Percentiles rank a stretch among this genome's conserved stretches.
These are phyloP conservation scores for Alectura lathami DNA, from an alignment of 2,113 vertebrate species.

Conservation along the genomic window DNA sequence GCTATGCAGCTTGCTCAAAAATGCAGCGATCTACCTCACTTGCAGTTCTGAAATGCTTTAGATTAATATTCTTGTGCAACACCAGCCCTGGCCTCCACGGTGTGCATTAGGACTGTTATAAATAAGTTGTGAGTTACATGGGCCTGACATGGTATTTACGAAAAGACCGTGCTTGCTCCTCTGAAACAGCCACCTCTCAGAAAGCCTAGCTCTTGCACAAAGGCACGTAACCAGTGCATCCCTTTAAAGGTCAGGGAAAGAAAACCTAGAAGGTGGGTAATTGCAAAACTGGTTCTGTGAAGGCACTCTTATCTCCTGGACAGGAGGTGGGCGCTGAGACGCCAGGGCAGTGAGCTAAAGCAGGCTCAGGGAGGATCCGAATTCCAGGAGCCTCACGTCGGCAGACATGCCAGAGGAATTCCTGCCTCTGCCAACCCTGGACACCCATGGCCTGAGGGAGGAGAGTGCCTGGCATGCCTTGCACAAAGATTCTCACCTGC, in stretches of 20 bases:
- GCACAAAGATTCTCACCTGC: background rate
- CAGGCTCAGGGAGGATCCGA: slow-evolving; percentile 41
- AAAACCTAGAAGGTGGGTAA: slow-evolving; percentile 51
- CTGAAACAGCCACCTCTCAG: slow-evolving; percentile 42
- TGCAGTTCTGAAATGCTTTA: slow-evolving; percentile 3
- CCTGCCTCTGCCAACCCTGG: background rate
- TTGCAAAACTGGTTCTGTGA: slow-evolving; percentile 58
- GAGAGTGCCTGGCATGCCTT: background rate
- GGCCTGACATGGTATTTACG: slow-evolving; percentile 53
- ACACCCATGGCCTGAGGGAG: background rate
- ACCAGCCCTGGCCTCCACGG: background rate
- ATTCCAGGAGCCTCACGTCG: slow-evolving; percentile 49
- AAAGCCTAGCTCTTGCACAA: background rate
- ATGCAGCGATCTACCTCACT: background rate
- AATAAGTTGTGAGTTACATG: slow-evolving; percentile 5
- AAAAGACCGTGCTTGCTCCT: slow-evolving; percentile 50
- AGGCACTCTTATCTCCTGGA: slow-evolving; percentile 57
- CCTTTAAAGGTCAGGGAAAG: slow-evolving; percentile 66
- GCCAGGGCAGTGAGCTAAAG: slow-evolving; percentile 60
- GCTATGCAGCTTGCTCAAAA: background rate
- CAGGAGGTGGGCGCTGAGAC: slow-evolving; percentile 36
- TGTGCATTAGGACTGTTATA: slow-evolving; percentile 41
- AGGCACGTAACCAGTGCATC: background rate
- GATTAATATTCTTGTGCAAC: slow-evolving; percentile 29
- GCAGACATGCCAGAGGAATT: slow-evolving; percentile 53